Base-by-base conservation (phyloP, 2,113 vertebrate genomes). In the Microtus montanus region DNA sequence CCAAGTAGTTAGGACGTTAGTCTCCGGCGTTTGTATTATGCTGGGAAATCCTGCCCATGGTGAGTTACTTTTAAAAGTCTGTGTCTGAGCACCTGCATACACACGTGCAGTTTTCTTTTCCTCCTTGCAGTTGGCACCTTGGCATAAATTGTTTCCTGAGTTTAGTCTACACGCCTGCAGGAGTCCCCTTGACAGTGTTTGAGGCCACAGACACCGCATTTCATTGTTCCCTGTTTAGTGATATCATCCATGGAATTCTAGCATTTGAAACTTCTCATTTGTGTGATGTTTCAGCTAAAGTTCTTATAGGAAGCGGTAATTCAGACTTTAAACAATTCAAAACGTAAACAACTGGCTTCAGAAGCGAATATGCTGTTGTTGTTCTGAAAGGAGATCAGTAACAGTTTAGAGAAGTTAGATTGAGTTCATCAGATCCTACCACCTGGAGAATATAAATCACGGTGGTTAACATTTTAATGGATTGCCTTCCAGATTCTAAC, bases 241-340 rank as follows among this genome's bases (percentile, higher is more conserved):
- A 73, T 20, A 12, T 71, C 5, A 58, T 87, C 70, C 64, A 49
- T 58, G 13, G 74, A 82, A 79, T 88, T 58, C 28, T 10, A 52
- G 47, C n/a, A 8, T 2, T 58, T 49, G 77, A 19, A 26, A 44
- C 91, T 89, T 77, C 52, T 68, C 13, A 1, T 90, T 71, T 71
- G 1, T 24, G 24, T 83, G 28, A 9, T 58, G 26, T 15, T 68
- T 2, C 52, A n/a, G 12, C 44, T 75, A 26, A 41, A 22, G 30
- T 15, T 71, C 93, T 89, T 82, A 10, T 10, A 91, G 61, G 86
- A 93, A 92, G 94, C 1, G 85, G 15, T 49, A 92, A 79, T 54
- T 66, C 58, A 78, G 63, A 93, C 64, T 77, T 75, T 95, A 89
- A 66, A 70, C 2, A 68, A 33, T 58, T 64, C 70, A 82, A 52